A percentile compares a stretch with the other conserved stretches of the same genome.
phyloP scores from a whole-genome alignment of 2,113 vertebrate species.

The Actenoides lindsayi region DNA sequence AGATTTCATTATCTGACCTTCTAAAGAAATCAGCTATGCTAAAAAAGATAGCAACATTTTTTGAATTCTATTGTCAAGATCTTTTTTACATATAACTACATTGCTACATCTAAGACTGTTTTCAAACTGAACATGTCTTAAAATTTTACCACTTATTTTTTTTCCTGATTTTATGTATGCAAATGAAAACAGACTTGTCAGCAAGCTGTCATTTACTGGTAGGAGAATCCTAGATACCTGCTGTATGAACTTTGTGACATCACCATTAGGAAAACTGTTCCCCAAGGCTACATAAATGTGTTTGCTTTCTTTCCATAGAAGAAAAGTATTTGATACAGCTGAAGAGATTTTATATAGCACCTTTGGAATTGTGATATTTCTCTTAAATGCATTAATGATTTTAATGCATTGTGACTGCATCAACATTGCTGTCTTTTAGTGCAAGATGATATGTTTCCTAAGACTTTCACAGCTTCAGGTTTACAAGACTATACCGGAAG shows the following conservation, averaged over 20 bases:
- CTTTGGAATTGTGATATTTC: background rate
- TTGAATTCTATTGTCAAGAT: background rate
- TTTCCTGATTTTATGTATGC: background rate
- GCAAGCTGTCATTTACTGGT: constrained; percentile 1
- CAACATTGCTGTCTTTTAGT: background rate
- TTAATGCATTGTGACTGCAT: background rate
- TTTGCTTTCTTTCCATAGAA: background rate
- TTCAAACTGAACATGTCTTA: constrained; percentile 14
- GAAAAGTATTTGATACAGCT: background rate
- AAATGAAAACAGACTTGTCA: constrained; percentile 14
- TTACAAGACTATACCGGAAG: background rate
- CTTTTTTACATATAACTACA: background rate
- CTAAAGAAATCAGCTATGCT: constrained; percentile 4
- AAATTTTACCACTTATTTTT: background rate
- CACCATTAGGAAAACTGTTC: background rate
- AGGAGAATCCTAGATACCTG: background rate
- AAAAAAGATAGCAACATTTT: background rate
- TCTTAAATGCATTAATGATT: constrained; percentile 19
- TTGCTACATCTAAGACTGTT: background rate
- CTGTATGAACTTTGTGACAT: constrained; percentile 1
- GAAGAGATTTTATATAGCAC: background rate
- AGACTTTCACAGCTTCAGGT: background rate
- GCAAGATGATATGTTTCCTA: background rate
- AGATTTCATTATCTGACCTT: constrained; percentile 12
- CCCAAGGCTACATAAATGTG: background rate